phyloP scores from a whole-genome alignment of 1,140 invertebrate genomes.

The Bicyclus anynana region DNA sequence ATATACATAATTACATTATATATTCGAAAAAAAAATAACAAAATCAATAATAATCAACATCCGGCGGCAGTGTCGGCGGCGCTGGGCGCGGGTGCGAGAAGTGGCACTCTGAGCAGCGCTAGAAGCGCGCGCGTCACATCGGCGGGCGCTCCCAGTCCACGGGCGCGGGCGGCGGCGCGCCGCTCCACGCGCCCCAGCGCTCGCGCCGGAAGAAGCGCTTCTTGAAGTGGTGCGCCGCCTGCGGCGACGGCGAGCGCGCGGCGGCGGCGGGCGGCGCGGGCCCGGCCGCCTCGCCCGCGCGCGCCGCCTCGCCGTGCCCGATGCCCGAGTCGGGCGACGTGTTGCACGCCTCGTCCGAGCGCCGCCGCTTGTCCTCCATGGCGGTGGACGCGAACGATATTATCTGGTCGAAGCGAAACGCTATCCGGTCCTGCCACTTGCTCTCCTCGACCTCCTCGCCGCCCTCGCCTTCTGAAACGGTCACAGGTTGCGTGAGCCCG shows the following conservation, averaged over 20 bases:
- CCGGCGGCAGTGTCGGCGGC: conserved; percentile 16
- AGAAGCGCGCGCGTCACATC: conserved; percentile 54
- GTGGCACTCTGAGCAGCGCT: conserved; percentile 41
- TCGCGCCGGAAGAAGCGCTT: conserved; percentile 88
- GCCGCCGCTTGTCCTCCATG: conserved; percentile 85
- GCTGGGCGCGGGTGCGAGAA: conserved; percentile 23
- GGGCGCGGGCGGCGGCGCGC: conserved; percentile 53
- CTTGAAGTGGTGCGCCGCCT: conserved; percentile 83
- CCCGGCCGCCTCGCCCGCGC: conserved; percentile 76
- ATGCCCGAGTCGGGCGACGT: conserved; percentile 88
- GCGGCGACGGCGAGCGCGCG: conserved; percentile 41
- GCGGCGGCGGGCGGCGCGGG: conserved; percentile 35
- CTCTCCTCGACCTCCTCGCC: conserved; percentile 80
- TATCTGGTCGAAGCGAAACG: conserved; percentile 90
- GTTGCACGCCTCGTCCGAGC: conserved; percentile 84
- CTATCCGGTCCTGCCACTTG: conserved; percentile 91
- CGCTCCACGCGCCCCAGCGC: conserved; percentile 77
- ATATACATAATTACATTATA: conserved; percentile 76
- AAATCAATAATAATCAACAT: conserved; percentile 50
- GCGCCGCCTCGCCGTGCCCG: conserved; percentile 81
- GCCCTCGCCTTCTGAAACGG: conserved; percentile 71
- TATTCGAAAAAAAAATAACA: conserved; percentile 72
- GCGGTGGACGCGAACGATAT: conserved; percentile 92
- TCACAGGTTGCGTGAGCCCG: neutral
- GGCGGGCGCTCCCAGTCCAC: conserved; percentile 81